phyloP scores from a whole-genome alignment of 2,113 vertebrate species.

The Porphyrio hochstetteri region DNA sequence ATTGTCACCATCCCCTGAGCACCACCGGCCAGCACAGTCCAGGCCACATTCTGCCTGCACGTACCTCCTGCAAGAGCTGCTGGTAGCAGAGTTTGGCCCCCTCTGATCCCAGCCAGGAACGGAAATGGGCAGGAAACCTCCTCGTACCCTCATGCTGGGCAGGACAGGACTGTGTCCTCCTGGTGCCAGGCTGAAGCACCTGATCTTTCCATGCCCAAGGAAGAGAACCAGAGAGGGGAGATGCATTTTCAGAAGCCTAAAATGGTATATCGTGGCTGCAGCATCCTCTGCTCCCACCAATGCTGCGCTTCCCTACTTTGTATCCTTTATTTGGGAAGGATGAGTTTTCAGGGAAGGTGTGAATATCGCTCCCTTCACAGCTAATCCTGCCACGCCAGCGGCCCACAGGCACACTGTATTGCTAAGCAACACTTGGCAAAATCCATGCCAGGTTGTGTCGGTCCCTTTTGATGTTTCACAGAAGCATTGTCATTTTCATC shows the following conservation, averaged over 20 bases:
- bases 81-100: background rate
- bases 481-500: slow-evolving; percentile 61
- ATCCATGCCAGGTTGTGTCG: slow-evolving; percentile 46
- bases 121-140: background rate
- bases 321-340: slow-evolving; percentile 36
- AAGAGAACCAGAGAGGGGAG: background rate
- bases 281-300: slow-evolving; percentile 10
- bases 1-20: background rate
- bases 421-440: slow-evolving; percentile 73
- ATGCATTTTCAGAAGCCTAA: background rate
- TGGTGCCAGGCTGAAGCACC: accelerated
- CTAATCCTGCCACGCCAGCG: slow-evolving; percentile 38
- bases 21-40: accelerated
- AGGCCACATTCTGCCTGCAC: background rate
- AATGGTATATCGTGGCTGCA: background rate
- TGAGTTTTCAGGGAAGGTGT: slow-evolving; percentile 42
- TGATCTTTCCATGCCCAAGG: accelerated
- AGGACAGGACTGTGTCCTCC: background rate
- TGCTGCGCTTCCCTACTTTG: slow-evolving; percentile 6
- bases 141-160: accelerated
- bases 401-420: slow-evolving; percentile 38
- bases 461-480: slow-evolving; percentile 61
- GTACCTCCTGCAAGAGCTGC: background rate
- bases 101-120: background rate
- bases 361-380: slow-evolving; percentile 37